These are phyloP conservation scores for Leucoraja erinaceus DNA, from an alignment of 2,113 vertebrate species.

Conservation along the genomic window DNA sequence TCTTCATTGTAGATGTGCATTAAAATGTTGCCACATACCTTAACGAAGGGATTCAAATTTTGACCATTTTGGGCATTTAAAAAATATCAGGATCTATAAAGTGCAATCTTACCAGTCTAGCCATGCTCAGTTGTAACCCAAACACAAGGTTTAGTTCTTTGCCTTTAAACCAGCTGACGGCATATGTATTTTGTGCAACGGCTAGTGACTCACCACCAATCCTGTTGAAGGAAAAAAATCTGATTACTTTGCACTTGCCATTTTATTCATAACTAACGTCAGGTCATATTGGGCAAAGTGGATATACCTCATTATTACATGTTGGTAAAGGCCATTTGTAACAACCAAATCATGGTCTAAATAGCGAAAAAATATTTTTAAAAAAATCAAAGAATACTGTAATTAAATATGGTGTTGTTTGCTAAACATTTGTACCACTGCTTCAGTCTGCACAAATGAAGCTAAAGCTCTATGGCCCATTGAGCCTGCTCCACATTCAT, in stretches of 20 bases:
- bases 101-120: slow-evolving; percentile 74
- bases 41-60: background rate
- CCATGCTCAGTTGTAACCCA: slow-evolving; percentile 95
- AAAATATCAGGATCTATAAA: background rate
- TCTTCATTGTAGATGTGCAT: background rate
- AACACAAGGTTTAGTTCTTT: slow-evolving; percentile 95
- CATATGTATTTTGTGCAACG: slow-evolving; percentile 93
- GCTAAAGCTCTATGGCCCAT: no score
- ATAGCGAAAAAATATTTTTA: background rate
- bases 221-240: slow-evolving; percentile 51
- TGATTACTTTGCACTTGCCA: slow-evolving; percentile 2
- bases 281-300: background rate
- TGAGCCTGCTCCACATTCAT: no score
- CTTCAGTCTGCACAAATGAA: background rate
- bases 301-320: background rate
- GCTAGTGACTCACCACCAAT: slow-evolving; percentile 94
- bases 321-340: background rate
- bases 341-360: background rate
- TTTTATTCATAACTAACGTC: background rate
- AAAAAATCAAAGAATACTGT: background rate
- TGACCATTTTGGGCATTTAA: no score
- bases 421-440: background rate
- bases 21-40: background rate
- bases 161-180: slow-evolving; percentile 97
- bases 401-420: background rate